Base-by-base conservation (phyloP, 2,888 invertebrate species). In the Caenorhabditis sp. region DNA sequence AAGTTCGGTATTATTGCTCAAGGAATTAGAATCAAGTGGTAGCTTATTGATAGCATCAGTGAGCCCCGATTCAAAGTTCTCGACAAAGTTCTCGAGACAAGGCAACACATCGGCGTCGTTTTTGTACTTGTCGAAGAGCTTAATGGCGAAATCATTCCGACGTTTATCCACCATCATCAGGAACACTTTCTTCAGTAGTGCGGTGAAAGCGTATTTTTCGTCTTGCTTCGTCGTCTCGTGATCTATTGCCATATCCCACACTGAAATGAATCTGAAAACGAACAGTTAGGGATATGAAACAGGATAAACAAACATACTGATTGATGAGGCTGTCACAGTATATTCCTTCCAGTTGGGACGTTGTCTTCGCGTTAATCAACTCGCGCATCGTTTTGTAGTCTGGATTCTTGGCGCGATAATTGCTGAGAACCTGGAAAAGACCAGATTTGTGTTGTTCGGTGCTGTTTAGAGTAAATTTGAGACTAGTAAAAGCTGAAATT, bases 321-420 rank as follows among this genome's bases (percentile, higher is more conserved):
- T 77, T 51, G 19, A 77, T 70, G 26, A 77, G 63, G 24, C 41
- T 59, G 38, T 77, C 77, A n/a, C 63, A 51, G 24, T 41, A 51
- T 19, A 61, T 70, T 26, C 69, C 77, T 8, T 77, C 77, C 44
- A 77, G 28, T 22, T 63, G 69, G 61, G 63, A 77, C 19, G 38
- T 69, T 44, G 54, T 54, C 22, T 61, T 54, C 16, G 24, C 44
- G 28, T 63, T 54, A 6, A 77, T 54, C 69, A 77, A 49, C 51
- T 70, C 77, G 35, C 77, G 77, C 77, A 77, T 77, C 35, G 77
- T 77, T 63, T 70, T 77, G 77, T 49, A 77, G 58, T 77, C 77
- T 0, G 77, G 77, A 63, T 77, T 77, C 41, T 77, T 77, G 77
- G 77, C 77, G 24, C 77, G 69, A 44, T 70, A 77, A 77, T 77